Base-by-base conservation (phyloP, 2,113 vertebrate genomes). In the Caranx ignobilis region DNA sequence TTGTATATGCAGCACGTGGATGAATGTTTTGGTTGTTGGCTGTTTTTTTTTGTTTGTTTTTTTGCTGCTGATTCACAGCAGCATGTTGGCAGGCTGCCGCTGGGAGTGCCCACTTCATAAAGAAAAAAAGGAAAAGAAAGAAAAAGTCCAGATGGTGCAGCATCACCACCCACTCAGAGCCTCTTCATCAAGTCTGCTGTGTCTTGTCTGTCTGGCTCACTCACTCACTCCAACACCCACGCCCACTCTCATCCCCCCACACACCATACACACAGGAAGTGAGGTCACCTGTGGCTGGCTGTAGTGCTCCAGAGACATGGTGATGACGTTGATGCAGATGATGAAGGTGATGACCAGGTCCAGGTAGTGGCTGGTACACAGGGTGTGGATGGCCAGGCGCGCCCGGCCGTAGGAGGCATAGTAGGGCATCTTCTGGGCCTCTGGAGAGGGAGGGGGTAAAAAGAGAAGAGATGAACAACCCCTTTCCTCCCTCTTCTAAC, bases 291-390 rank as follows among this genome's bases (percentile, higher is more conserved):
- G 94, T 47, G 98, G 98, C 62, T 99, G 98, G 91, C 96, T 97
- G 95, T 98, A 99, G 95, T 99, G 98, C 91, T 99, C 98, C 95
- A 99, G 94, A 48, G 97, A 98, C 98, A 99, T 99, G 90, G 98
- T 99, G 93, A 99, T 95, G 84, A 99, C 98, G 1, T 99, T 99
- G 95, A 99, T 95, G 92, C 98, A 99, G 94, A 99, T 99, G 93
- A 98, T 97, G 90, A 97, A 97, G 90, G 98, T 99, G 95, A 99
- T 99, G 91, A 97, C 98, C 92, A 99, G 96, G 93, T 99, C 98
- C 95, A 99, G 94, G 89, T 99, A 97, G 95, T 99, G 97, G 94
- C 97, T 99, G 90, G 98, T 99, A 81, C 97, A 99, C 93, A 98
- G 95, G 1, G 96, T 92, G 91, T 99, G 98, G 91, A 99, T 99